Evolutionary conservation across 1,140 invertebrate species (phyloP).

Genomic region (Drosophila teissieri): DNA sequence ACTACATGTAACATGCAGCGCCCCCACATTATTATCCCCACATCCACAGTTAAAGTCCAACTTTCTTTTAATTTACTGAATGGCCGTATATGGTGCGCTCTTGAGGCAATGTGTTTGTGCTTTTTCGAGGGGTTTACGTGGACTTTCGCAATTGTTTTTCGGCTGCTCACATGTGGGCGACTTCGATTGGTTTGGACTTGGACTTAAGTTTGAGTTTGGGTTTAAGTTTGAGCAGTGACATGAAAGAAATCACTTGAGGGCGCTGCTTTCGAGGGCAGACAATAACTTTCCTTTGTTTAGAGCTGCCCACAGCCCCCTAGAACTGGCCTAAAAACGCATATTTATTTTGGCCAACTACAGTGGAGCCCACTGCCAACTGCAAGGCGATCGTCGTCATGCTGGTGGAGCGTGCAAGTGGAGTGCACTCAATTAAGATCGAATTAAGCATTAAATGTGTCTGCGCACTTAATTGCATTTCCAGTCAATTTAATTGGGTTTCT

Average conservation of each 20-base stretch:
- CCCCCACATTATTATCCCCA: slow-evolving; percentile 42
- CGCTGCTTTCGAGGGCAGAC: slow-evolving; percentile 19
- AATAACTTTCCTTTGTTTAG: slow-evolving; percentile 53
- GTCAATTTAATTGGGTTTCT: slow-evolving; percentile 48
- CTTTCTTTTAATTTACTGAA: slow-evolving; percentile 81
- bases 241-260: slow-evolving; percentile 69
- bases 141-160: slow-evolving; percentile 24
- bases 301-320: slow-evolving; percentile 36
- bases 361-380: too few relatives aligned
- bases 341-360: not conserved
- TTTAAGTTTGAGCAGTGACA: not conserved
- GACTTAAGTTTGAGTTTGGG: slow-evolving; percentile 5
- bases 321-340: slow-evolving; percentile 32
- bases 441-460: slow-evolving; percentile 35
- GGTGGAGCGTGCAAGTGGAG: slow-evolving; percentile 31
- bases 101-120: slow-evolving; percentile 25
- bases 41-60: slow-evolving; percentile 34
- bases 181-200: slow-evolving; percentile 48
- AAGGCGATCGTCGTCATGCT: too few relatives aligned
- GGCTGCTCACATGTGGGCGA: slow-evolving; percentile 18
- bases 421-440: slow-evolving; percentile 51
- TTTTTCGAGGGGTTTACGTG: slow-evolving; percentile 9
- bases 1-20: slow-evolving; percentile 17
- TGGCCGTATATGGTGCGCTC: slow-evolving; percentile 43
- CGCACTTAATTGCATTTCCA: slow-evolving; percentile 47